Percentiles rank a stretch among this genome's conserved stretches.
Conservation (phyloP, 2,797 vertebrate species). For the Rhadinocentrus ornatus region DNA sequence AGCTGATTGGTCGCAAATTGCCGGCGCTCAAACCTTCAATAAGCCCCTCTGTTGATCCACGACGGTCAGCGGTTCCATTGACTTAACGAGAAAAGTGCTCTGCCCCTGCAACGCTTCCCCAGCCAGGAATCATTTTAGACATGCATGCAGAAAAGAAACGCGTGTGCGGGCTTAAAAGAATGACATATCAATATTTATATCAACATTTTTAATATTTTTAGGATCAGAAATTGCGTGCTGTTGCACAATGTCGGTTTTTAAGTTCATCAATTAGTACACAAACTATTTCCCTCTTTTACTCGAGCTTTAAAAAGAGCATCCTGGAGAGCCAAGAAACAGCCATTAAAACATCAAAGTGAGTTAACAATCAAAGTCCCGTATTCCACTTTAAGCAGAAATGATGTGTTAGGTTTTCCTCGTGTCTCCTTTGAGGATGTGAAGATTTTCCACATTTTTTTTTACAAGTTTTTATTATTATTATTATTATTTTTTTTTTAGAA, state of each 20-base stretch:
- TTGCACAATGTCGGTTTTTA: not conserved
- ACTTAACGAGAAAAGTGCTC: not conserved
- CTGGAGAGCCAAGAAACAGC: slow-evolving; percentile 57
- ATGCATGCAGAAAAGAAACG: not conserved
- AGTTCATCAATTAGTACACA: slow-evolving; percentile 30
- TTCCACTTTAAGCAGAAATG: slow-evolving; percentile 58
- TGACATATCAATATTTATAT: not conserved
- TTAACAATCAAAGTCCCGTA: slow-evolving; percentile 70
- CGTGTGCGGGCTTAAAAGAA: not conserved
- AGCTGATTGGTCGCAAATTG: slow-evolving; percentile 16
- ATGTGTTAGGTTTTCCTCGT: slow-evolving; percentile 44
- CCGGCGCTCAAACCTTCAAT: slow-evolving; percentile 30
- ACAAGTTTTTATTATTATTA: not conserved
- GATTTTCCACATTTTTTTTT: slow-evolving; percentile 11
- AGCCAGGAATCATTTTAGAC: not conserved
- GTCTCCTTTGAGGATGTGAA: slow-evolving; percentile 49
- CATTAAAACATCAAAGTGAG: slow-evolving; percentile 82
- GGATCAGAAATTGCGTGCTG: not conserved
- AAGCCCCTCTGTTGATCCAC: slow-evolving; percentile 38
- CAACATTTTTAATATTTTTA: not conserved
- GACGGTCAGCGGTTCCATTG: slow-evolving; percentile 28
- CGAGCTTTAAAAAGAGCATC: slow-evolving; percentile 42
- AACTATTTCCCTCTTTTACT: slow-evolving; percentile 35
- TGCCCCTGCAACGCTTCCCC: slow-evolving; percentile 2
- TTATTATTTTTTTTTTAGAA: slow-evolving; percentile 18